Base-by-base conservation (phyloP, 2,797 vertebrate species). In the Sebastes iracundus region DNA sequence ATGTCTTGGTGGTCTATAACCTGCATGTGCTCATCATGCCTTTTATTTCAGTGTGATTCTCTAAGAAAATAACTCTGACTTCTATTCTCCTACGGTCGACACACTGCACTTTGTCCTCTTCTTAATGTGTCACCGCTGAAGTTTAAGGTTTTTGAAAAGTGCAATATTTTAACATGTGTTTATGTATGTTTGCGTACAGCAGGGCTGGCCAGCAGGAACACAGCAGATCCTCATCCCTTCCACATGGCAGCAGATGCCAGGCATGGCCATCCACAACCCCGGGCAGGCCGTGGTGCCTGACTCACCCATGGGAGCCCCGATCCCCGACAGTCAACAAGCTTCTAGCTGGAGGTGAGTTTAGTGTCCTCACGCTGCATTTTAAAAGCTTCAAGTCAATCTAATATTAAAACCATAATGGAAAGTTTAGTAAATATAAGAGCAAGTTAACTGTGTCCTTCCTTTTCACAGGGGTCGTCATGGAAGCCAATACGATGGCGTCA, bases 161-260 rank as follows among this genome's bases (percentile, higher is more conserved):
- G 8, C 22, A 46, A 9, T 42, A 52, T 63, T 23, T 63, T 13
- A 65, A 52, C 9, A 0, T 52, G 20, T 52, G 20, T 27, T 25
- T 84, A 2, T 79, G 7, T 77, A 16, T 89, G 64, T 82, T 10
- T 82, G 55, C 82, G 87, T 94, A 88, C 93, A 98, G 97, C 98
- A 99, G 96, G 97, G 97, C 83, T 99, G 98, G 98, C 98, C 98
- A n/a, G 97, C 97, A 52, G 98, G 97, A 72, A 97, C 98, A 23
- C 98, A 99, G 89, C 98, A 99, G 95, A 99, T 99, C 81, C 96
- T 99, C 88, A 97, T 99, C 78, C 98, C 98, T 49, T 99, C 98
- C 58, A 96, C 98, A 11, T 99, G 98, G 98, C 98, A 99, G 93
- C 98, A 99, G 94, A 96, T 99, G 96, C 97, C 98, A 0, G 97